Evolutionary conservation across 2,797 vertebrate genomes (phyloP).

Genomic region (Setipinna tenuifilis): DNA sequence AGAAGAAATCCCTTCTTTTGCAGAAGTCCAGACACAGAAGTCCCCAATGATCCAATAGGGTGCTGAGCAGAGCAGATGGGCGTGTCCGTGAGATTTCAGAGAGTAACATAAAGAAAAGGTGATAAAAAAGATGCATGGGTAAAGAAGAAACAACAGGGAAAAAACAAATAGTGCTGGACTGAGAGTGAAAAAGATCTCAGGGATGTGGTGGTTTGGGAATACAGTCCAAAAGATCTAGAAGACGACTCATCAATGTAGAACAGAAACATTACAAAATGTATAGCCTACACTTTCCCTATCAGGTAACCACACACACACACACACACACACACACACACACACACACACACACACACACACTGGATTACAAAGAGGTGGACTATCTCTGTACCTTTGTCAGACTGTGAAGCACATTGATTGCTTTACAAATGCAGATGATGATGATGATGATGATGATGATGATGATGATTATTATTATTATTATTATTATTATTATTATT

Average conservation of each 20-base stretch:
- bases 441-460: too few relatives aligned
- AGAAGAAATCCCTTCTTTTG: conserved; percentile 40
- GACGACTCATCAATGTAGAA: conserved; percentile 30
- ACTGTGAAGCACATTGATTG: too few relatives aligned
- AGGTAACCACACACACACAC: not conserved
- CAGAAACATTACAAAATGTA: not conserved
- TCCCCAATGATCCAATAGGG: conserved; percentile 33
- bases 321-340: too few relatives aligned
- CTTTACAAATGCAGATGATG: too few relatives aligned
- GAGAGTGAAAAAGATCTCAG: not conserved
- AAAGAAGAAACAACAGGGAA: conserved; percentile 30
- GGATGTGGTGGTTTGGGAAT: not conserved
- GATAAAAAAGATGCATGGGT: conserved; percentile 10
- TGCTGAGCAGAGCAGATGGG: not conserved
- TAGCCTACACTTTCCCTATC: not conserved
- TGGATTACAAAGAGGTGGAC: too few relatives aligned
- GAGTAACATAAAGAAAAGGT: not conserved
- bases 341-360: too few relatives aligned
- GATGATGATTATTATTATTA: too few relatives aligned
- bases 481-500: too few relatives aligned
- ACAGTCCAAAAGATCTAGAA: not conserved
- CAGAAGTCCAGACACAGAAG: conserved; percentile 47
- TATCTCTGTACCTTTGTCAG: too few relatives aligned
- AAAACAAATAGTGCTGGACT: conserved; percentile 22
- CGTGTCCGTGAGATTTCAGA: not conserved